Percentiles rank a stretch among this genome's conserved stretches.
Conservation (phyloP, 53 echinoderm and acorn worm species). For the Henricia sp. region DNA sequence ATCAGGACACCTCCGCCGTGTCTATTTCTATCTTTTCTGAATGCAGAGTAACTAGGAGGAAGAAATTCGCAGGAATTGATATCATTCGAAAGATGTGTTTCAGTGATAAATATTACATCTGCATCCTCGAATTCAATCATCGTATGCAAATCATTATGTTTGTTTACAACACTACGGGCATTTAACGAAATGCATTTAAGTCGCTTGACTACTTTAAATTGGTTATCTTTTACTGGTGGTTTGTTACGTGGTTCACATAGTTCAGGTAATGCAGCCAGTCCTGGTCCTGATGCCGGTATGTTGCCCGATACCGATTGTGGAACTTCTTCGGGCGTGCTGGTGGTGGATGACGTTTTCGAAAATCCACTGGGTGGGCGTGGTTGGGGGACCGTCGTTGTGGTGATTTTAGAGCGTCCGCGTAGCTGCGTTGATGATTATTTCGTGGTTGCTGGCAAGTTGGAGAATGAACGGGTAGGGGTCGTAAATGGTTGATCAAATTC, state of each 20-base stretch:
- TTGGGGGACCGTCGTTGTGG: not conserved
- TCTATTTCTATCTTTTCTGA: not conserved
- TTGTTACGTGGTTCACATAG: not conserved
- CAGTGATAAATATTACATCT: not conserved
- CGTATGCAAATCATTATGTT: not conserved
- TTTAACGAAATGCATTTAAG: not conserved
- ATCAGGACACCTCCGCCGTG: not conserved
- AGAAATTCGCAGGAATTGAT: not conserved
- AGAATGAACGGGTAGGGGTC: no score
- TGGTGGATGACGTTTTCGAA: not conserved
- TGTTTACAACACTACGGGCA: not conserved
- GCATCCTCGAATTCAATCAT: not conserved
- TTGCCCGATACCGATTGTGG: not conserved
- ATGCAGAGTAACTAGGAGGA: not conserved
- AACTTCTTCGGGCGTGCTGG: not conserved
- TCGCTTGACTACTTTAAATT: not conserved
- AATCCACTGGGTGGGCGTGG: not conserved
- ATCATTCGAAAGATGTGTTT: not conserved
- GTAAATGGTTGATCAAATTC: no score
- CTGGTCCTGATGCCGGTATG: not conserved
- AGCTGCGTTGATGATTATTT: no score
- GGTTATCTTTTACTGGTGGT: no score
- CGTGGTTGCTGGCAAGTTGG: no score
- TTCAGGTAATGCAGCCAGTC: not conserved
- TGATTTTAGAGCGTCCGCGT: not conserved